A percentile compares a stretch with the other conserved stretches of the same genome.
These are phyloP conservation scores for Halesus radiatus DNA, from an alignment of 1,140 invertebrate species.

Conservation along the genomic window DNA sequence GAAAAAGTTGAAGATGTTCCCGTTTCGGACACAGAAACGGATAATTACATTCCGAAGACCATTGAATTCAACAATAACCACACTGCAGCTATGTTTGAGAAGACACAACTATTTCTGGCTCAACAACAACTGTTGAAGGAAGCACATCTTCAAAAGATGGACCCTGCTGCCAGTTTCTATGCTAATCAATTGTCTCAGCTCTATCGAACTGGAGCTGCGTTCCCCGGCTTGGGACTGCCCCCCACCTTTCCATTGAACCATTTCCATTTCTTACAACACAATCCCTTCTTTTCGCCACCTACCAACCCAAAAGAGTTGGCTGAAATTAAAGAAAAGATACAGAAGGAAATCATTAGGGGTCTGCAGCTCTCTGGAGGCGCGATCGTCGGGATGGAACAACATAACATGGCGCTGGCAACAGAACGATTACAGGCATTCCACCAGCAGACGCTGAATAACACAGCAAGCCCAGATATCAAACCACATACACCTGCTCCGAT, in stretches of 20 bases:
- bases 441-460: constrained; percentile 48
- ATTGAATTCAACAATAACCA: constrained; percentile 63
- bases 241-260: constrained; percentile 71
- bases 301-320: constrained; percentile 73
- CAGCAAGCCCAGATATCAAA: constrained; percentile 47
- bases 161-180: constrained; percentile 70
- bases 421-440: constrained; percentile 59
- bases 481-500: constrained; percentile 55
- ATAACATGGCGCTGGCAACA: constrained; percentile 55
- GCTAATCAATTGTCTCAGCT: constrained; percentile 72
- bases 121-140: constrained; percentile 75
- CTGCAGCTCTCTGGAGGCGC: constrained; percentile 78
- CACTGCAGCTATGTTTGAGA: constrained; percentile 61
- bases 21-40: constrained; percentile 60
- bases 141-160: constrained; percentile 69
- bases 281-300: constrained; percentile 72
- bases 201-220: constrained; percentile 66
- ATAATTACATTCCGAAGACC: constrained; percentile 58
- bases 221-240: constrained; percentile 70
- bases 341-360: constrained; percentile 76
- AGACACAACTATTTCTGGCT: constrained; percentile 67
- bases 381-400: constrained; percentile 72
- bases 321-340: constrained; percentile 76
- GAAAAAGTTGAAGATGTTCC: constrained; percentile 66
- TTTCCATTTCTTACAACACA: constrained; percentile 71